phyloP scores from a whole-genome alignment of 2,113 vertebrate species.

The Todiramphus saurophagus region DNA sequence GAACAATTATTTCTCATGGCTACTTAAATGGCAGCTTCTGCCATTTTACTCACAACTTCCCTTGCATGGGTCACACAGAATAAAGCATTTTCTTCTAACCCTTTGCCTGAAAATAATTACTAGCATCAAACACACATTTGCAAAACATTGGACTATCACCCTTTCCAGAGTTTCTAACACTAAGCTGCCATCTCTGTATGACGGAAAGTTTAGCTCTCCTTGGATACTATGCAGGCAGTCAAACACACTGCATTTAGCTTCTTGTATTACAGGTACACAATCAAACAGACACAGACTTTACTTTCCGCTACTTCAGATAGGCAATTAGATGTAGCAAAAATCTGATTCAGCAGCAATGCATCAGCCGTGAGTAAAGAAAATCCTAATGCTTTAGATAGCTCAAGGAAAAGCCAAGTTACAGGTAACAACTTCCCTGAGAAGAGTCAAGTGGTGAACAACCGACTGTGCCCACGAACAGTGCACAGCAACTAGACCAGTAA shows the following conservation, averaged over 20 bases:
- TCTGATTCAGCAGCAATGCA: fast-evolving
- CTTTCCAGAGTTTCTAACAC: not conserved
- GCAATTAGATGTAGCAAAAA: not conserved
- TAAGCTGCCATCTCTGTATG: not conserved
- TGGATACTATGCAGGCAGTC: not conserved
- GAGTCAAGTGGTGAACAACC: not conserved
- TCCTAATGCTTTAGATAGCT: not conserved
- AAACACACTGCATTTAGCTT: not conserved
- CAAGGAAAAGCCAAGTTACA: not conserved
- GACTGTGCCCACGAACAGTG: not conserved
- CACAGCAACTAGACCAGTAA: not conserved
- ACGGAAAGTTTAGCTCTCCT: not conserved
- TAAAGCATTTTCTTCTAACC: not conserved
- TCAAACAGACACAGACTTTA: not conserved
- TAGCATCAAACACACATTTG: not conserved
- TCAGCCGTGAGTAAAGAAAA: not conserved
- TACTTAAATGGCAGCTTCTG: not conserved
- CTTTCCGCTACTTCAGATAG: not conserved
- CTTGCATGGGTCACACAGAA: not conserved
- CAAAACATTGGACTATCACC: not conserved
- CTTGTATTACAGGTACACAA: not conserved
- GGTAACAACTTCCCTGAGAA: not conserved
- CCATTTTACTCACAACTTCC: not conserved
- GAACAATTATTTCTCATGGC: not conserved
- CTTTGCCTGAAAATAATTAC: not conserved